These are phyloP conservation scores for Gallinago undulata DNA, from an alignment of 2,113 vertebrate genomes.

Conservation along the genomic window DNA sequence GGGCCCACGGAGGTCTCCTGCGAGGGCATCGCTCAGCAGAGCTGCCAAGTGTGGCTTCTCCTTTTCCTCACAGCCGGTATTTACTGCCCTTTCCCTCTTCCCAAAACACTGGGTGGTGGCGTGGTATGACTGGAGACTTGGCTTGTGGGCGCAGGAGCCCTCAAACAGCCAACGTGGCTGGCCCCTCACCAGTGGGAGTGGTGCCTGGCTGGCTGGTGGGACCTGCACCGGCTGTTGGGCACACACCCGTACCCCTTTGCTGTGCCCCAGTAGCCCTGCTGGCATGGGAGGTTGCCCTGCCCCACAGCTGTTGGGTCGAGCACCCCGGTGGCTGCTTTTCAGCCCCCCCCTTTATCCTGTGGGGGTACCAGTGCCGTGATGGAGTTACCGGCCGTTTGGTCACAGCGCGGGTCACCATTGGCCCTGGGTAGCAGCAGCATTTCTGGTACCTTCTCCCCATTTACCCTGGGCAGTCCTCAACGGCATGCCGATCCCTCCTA, in stretches of 20 bases:
- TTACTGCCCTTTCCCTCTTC: neutral
- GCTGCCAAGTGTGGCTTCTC: too few species aligned
- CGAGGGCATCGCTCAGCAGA: neutral
- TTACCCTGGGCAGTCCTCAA: neutral
- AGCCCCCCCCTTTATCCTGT: neutral
- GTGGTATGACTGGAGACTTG: too few species aligned
- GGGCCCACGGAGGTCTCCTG: too few species aligned
- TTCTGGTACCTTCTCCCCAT: neutral
- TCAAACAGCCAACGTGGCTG: fast-evolving
- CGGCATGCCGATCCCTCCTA: fast-evolving
- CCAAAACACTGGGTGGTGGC: neutral
- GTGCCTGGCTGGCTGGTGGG: neutral
- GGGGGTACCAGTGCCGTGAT: fast-evolving
- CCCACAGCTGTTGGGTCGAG: too few species aligned
- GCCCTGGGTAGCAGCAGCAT: neutral
- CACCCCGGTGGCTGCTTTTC: neutral
- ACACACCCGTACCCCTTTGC: neutral
- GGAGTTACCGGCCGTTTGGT: neutral
- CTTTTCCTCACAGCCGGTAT: neutral
- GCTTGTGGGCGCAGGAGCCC: neutral
- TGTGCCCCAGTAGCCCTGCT: neutral
- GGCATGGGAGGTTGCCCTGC: neutral
- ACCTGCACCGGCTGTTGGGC: neutral
- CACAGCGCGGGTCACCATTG: fast-evolving
- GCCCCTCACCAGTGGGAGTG: fast-evolving